Conservation (phyloP, 2,797 vertebrate species). For the Sphaeramia orbicularis region DNA sequence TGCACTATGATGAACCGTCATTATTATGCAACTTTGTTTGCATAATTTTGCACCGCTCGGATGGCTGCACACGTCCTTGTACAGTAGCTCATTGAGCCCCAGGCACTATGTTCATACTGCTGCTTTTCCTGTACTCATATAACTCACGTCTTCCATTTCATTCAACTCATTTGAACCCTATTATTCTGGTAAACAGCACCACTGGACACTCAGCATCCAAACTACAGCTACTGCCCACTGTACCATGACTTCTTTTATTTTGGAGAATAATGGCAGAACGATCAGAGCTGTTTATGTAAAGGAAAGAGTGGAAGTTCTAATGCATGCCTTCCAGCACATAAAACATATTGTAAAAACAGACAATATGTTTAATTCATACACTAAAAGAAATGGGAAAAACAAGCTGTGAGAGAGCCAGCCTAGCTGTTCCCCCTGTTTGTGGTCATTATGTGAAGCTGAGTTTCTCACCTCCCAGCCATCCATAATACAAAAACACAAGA, state of each 20-base stretch:
- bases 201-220: constrained; percentile 31
- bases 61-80: constrained; percentile 40
- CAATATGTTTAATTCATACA: not conserved
- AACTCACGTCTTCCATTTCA: constrained; percentile 46
- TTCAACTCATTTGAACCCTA: constrained; percentile 43
- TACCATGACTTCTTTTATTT: not conserved
- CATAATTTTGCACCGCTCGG: constrained; percentile 32
- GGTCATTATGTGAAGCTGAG: not conserved
- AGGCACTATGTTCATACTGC: constrained; percentile 44
- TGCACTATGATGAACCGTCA: constrained; percentile 32
- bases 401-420: not conserved
- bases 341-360: not conserved
- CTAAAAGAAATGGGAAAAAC: not conserved
- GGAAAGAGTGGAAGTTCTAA: not conserved
- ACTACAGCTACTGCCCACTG: constrained; percentile 22
- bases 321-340: not conserved
- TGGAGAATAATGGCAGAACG: constrained; percentile 1
- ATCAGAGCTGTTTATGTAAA: not conserved
- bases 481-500: not conserved
- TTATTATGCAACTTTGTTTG: constrained; percentile 54
- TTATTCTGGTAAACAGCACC: constrained; percentile 54
- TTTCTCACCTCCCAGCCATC: not conserved
- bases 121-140: constrained; percentile 22
- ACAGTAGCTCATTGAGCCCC: constrained; percentile 53
- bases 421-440: not conserved